Percentiles rank a stretch among this genome's conserved stretches.
Evolutionary conservation across 2,113 vertebrate species (phyloP).

Genomic region (Propithecus coquereli): DNA sequence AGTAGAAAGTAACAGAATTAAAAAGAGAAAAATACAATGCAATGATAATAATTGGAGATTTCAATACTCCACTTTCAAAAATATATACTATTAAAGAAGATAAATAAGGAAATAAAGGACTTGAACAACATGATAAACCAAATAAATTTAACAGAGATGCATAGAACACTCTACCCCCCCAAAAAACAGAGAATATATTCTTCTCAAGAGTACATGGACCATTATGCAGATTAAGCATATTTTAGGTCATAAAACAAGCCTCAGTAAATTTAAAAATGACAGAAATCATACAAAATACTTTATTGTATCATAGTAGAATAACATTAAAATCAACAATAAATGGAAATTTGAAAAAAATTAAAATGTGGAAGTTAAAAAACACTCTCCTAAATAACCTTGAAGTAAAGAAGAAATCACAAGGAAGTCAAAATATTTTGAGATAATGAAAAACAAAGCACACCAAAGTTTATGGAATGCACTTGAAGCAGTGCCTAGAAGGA

Average conservation of each 20-base stretch:
- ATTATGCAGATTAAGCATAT: background rate
- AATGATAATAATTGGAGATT: background rate
- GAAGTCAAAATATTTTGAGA: background rate
- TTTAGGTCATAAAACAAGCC: background rate
- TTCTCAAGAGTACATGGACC: background rate
- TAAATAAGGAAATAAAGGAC: background rate
- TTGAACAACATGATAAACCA: background rate
- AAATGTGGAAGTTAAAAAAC: background rate
- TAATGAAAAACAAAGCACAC: background rate
- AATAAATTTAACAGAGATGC: background rate
- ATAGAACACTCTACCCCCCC: background rate
- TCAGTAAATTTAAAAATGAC: background rate
- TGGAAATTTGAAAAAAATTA: background rate
- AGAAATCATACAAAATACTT: background rate
- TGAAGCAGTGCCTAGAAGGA: background rate
- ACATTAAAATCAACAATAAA: background rate
- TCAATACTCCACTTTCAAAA: background rate
- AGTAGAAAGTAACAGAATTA: background rate
- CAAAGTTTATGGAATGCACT: background rate
- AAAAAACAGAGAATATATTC: background rate
- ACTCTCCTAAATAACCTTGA: background rate
- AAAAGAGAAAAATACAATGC: background rate
- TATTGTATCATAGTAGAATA: background rate
- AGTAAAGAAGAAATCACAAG: background rate
- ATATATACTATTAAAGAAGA: background rate